phyloP scores from a whole-genome alignment of 2,888 invertebrate species.

The Drosophila aldrichi region DNA sequence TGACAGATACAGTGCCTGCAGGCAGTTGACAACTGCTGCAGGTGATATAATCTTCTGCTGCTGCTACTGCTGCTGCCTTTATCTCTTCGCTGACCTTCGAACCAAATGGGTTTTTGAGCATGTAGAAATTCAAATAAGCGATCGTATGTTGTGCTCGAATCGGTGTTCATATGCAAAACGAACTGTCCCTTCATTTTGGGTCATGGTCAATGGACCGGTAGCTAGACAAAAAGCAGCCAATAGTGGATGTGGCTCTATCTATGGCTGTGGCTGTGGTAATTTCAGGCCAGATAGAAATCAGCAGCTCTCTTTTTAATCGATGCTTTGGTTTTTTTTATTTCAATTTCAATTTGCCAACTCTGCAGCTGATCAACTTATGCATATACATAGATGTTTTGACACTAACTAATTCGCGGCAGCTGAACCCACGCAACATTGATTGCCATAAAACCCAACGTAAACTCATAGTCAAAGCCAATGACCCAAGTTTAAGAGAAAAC shows the following conservation, averaged over 20 bases:
- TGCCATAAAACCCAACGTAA: slow-evolving; percentile 13
- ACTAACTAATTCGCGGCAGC: slow-evolving; percentile 9
- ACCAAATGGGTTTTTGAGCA: slow-evolving; percentile 46
- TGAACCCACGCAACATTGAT: slow-evolving; percentile 20
- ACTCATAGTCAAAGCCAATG: slow-evolving; percentile 40
- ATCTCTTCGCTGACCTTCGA: slow-evolving; percentile 70
- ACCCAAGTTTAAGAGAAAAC: slow-evolving; percentile 39
- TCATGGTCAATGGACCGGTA: slow-evolving; percentile 78
- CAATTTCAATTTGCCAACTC: slow-evolving; percentile 30
- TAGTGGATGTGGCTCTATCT: slow-evolving; percentile 25
- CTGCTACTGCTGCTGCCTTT: slow-evolving; percentile 16
- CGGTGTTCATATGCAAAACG: slow-evolving; percentile 70
- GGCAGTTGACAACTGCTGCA: slow-evolving; percentile 26
- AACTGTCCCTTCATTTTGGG: slow-evolving; percentile 61
- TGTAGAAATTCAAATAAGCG: slow-evolving; percentile 66
- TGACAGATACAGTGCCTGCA: slow-evolving; percentile 30
- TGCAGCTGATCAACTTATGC: slow-evolving; percentile 3
- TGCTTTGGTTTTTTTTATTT: slow-evolving; percentile 9
- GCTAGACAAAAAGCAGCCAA: slow-evolving; percentile 21
- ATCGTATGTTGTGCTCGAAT: slow-evolving; percentile 36
- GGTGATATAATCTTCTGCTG: slow-evolving; percentile 32
- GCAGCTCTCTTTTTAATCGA: slow-evolving; percentile 37
- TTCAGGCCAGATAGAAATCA: not conserved
- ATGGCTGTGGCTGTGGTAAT: slow-evolving; percentile 39
- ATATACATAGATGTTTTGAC: slow-evolving; percentile 4